Evolutionary conservation across 2,888 invertebrate genomes (phyloP), one percentile per base, ranked within the genome.

Genomic region (Andricus curvator): DNA sequence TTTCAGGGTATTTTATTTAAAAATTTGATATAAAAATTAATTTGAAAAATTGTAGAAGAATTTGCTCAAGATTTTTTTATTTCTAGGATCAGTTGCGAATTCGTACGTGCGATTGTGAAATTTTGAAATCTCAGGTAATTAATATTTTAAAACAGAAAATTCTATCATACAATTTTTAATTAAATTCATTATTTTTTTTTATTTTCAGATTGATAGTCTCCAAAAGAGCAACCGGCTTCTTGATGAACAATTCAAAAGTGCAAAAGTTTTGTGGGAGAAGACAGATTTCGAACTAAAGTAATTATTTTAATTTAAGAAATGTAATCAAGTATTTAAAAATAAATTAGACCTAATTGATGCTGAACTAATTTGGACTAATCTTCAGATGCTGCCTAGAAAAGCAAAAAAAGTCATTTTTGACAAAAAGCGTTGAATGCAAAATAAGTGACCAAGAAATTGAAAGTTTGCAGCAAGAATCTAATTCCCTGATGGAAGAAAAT

Each of bases 201-300:
- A 60, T 29, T 86, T 81, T 20, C 22, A 91, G 90, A 79, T 89
- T 41, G 81, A 88, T 68, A 79, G 76, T 82, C 78, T 90, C 6
- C 78, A 83, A 5, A 80, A 82, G 41, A 82, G 84, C 15, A 89
- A 90, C 51, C 86, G 74, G 70, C 80, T 56, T 62, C 84, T 85
- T n/a, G 86, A 90, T 80, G 84, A 83, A 25, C 84, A 88, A 64
- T 89, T 84, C 60, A 74, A 79, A 22, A 80, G 76, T 33, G 67
- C 85, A 25, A 85, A 87, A 77, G 81, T 67, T 62, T 83, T 87
- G 22, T 89, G 85, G 85, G 80, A 86, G 77, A 81, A 88, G 64
- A 80, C 86, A 44, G 85, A 87, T 33, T 51, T 77, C 62, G 87
- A 89, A 81, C 80, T 88, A 41, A 81, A 84, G 70, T 85, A 82